A percentile compares a stretch with the other conserved stretches of the same genome.
Conservation (phyloP, 2,113 vertebrate genomes). For the Platichthys flesus region DNA sequence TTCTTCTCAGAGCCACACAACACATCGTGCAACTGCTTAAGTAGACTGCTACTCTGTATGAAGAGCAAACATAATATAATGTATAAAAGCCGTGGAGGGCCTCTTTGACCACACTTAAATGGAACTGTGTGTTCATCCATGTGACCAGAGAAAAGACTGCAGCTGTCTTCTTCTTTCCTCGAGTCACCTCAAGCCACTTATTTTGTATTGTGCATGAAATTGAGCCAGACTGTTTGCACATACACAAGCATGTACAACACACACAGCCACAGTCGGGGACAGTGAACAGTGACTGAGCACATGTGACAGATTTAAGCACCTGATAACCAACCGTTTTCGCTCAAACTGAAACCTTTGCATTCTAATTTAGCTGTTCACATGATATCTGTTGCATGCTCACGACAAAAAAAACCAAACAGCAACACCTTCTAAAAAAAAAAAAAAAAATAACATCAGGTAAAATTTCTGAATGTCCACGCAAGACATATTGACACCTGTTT, state of each 20-base stretch:
- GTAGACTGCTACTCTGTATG: background rate
- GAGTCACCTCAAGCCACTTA: background rate
- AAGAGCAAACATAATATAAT: background rate
- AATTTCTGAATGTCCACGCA: background rate
- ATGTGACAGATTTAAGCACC: constrained; percentile 21
- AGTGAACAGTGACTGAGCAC: constrained; percentile 30
- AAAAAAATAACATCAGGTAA: background rate
- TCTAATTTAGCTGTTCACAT: background rate
- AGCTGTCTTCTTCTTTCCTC: background rate
- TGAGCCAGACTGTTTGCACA: background rate
- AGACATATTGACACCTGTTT: constrained; percentile 21
- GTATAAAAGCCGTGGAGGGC: background rate
- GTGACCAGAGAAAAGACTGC: background rate
- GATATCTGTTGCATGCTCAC: background rate
- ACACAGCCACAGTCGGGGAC: constrained; percentile 26
- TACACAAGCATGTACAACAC: background rate
- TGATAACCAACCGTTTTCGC: background rate
- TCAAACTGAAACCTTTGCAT: constrained; percentile 6
- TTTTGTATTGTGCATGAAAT: background rate
- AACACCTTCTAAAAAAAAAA: background rate
- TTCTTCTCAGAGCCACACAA: background rate
- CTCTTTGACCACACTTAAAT: background rate
- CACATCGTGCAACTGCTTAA: background rate
- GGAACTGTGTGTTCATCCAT: background rate
- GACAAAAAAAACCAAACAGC: no score